These are phyloP conservation scores for Chouioia cunea DNA, from an alignment of 2,888 invertebrate genomes.

Conservation along the genomic window DNA sequence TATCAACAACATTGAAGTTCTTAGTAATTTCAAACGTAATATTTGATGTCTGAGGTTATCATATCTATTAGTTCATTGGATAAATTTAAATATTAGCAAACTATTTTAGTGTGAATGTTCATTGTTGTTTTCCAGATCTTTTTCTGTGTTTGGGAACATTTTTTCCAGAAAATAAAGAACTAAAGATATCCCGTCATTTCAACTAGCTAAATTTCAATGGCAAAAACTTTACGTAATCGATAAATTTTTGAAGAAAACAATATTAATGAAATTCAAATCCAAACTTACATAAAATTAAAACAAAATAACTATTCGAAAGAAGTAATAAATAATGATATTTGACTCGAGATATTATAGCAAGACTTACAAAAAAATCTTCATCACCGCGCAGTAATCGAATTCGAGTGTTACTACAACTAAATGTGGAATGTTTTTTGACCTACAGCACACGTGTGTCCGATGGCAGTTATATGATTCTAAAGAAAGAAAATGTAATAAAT, in stretches of 20 bases:
- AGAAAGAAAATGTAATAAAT: neutral
- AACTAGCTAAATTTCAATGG: neutral
- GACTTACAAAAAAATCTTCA: conserved; percentile 12
- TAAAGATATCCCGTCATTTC: no score
- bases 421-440: conserved; percentile 43
- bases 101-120: neutral
- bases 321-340: conserved; percentile 10
- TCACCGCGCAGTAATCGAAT: neutral
- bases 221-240: neutral
- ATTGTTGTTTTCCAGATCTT: conserved; percentile 1
- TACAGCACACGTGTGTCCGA: conserved; percentile 32
- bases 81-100: neutral
- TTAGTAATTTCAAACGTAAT: no score
- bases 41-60: no score
- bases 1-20: no score
- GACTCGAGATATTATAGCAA: conserved; percentile 7
- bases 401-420: conserved; percentile 29
- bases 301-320: conserved; percentile 9
- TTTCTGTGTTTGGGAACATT: no score
- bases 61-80: no score
- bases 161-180: no score
- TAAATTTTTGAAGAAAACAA: neutral
- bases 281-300: neutral
- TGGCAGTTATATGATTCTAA: conserved; percentile 1
- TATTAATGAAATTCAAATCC: neutral